Percentiles rank a stretch among this genome's conserved stretches.
These are phyloP conservation scores for Drosophila nannoptera DNA, from an alignment of 1,140 invertebrate species.

Conservation along the genomic window DNA sequence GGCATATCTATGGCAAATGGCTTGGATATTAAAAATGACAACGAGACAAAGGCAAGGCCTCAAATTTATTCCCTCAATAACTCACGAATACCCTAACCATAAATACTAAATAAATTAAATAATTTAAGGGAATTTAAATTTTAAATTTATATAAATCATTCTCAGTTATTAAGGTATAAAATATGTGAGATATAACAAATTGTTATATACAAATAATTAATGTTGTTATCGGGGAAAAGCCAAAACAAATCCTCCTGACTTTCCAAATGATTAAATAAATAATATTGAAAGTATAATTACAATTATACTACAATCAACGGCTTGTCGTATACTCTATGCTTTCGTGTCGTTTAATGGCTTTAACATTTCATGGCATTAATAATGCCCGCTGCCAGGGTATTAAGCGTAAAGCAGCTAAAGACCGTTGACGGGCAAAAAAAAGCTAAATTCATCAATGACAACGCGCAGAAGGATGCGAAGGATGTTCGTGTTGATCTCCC, in stretches of 20 bases:
- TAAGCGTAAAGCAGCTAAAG: slow-evolving; percentile 2
- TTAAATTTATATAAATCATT: no score
- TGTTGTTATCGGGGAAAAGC: no score
- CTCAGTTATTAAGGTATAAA: no score
- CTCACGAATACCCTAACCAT: background rate
- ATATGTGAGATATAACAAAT: no score
- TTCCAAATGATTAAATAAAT: no score
- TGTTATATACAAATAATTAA: no score
- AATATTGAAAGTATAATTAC: background rate
- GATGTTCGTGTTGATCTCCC: slow-evolving; percentile 29
- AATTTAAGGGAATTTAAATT: no score
- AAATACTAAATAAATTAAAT: no score
- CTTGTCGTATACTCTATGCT: background rate
- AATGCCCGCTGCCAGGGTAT: slow-evolving; percentile 6
- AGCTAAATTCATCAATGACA: slow-evolving; percentile 67
- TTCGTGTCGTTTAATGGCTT: background rate
- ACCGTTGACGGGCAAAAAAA: slow-evolving; percentile 35
- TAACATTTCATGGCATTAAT: background rate
- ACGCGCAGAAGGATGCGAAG: slow-evolving; percentile 27
- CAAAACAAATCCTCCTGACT: no score
- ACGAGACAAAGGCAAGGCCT: slow-evolving; percentile 33
- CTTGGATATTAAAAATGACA: slow-evolving; percentile 66
- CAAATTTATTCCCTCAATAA: background rate
- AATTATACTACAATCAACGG: background rate
- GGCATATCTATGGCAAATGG: slow-evolving; percentile 54